Conservation (phyloP, 2,113 vertebrate genomes). For the Neolamprologus hecqui region DNA sequence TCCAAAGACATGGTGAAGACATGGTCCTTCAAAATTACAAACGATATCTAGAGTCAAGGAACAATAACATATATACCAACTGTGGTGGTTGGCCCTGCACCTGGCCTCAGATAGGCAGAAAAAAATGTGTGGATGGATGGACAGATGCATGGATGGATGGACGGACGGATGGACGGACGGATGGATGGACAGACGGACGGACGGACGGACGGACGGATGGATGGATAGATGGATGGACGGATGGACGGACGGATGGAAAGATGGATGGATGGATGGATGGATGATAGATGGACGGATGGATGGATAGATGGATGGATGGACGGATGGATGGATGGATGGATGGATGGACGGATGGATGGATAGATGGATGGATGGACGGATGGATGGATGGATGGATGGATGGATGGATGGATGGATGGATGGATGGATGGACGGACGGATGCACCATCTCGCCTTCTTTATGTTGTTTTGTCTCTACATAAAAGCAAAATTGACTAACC, state of each 20-base stretch:
- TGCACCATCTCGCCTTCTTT: neutral
- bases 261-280: accelerated
- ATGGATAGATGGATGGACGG: accelerated
- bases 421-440: accelerated
- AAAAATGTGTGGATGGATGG: neutral
- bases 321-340: accelerated
- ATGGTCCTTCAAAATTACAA: neutral
- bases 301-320: neutral
- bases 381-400: accelerated
- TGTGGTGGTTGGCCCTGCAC: neutral
- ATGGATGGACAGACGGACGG: accelerated
- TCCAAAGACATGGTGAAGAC: neutral
- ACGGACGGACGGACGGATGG: accelerated
- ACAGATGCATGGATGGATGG: accelerated
- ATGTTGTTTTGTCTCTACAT: neutral
- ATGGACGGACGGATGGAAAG: accelerated
- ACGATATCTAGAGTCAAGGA: neutral
- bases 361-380: accelerated
- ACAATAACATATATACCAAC: neutral
- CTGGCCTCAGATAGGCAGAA: neutral
- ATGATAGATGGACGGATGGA: neutral
- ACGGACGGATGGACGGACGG: no score
- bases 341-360: no score
- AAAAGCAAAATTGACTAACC: neutral
- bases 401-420: accelerated